These are phyloP conservation scores for Tipula lateralis DNA, from an alignment of 2,888 invertebrate species.

Conservation along the genomic window DNA sequence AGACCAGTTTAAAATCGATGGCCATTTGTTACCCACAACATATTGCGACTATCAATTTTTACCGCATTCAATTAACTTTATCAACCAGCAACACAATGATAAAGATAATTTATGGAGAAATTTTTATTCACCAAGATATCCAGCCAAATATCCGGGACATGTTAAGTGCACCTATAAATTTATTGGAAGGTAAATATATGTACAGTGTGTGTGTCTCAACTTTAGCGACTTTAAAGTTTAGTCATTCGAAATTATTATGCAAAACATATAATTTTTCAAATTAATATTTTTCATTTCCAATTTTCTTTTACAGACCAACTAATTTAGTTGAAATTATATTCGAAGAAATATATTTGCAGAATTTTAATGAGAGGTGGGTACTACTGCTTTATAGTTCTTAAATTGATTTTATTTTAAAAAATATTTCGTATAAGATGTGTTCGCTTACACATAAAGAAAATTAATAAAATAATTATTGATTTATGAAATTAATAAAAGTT, in stretches of 20 bases:
- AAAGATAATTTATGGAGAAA: conserved; percentile 66
- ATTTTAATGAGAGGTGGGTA: conserved; percentile 27
- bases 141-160: conserved; percentile 91
- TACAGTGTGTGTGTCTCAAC: too few relatives aligned
- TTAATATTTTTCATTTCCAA: background rate
- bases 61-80: conserved; percentile 47
- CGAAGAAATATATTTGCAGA: conserved; percentile 61
- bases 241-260: conserved; percentile 63
- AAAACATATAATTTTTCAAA: conserved; percentile 42
- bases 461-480: background rate
- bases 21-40: conserved; percentile 68
- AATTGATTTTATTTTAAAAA: background rate
- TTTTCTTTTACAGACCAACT: conserved; percentile 40
- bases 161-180: conserved; percentile 85
- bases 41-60: conserved; percentile 83
- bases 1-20: conserved; percentile 79
- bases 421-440: background rate
- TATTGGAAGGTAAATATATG: conserved; percentile 77
- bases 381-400: background rate
- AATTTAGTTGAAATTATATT: conserved; percentile 68
- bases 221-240: too few relatives aligned
- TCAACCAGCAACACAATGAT: conserved; percentile 49
- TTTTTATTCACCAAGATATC: conserved; percentile 90
- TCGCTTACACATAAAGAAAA: background rate
- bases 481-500: background rate